Evolutionary conservation across 2,797 vertebrate genomes (phyloP).

Genomic region (Lagodon rhomboides): DNA sequence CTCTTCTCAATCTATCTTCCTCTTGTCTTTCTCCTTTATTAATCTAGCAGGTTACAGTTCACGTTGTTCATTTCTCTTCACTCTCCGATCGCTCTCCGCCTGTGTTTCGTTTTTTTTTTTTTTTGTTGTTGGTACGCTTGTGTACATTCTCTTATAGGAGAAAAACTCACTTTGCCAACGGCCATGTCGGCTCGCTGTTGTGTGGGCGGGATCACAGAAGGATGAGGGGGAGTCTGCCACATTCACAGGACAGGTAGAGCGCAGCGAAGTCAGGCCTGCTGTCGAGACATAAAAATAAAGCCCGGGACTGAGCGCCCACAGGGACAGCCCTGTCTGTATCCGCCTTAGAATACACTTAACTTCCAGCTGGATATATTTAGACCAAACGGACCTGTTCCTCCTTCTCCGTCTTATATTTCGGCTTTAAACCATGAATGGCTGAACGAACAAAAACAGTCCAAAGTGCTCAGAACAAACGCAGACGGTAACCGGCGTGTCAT

Average conservation of each 20-base stretch:
- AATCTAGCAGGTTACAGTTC: conserved; percentile 48
- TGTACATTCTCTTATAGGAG: conserved; percentile 40
- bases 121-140: not conserved
- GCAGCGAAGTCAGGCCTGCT: conserved; percentile 62
- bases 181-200: conserved; percentile 69
- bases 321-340: conserved; percentile 62
- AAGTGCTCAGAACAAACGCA: not conserved
- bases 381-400: conserved; percentile 41
- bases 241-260: conserved; percentile 73
- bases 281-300: conserved; percentile 65
- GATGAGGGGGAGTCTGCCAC: conserved; percentile 67
- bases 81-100: not conserved
- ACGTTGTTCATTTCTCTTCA: conserved; percentile 11
- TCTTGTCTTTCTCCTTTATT: conserved; percentile 34
- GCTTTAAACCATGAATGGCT: conserved; percentile 53
- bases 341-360: conserved; percentile 63
- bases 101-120: not conserved
- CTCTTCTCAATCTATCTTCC: not conserved
- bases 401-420: conserved; percentile 34
- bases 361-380: conserved; percentile 70
- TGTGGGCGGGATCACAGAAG: conserved; percentile 69
- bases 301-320: conserved; percentile 47
- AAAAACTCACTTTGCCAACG: conserved; percentile 68
- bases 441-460: conserved; percentile 11
- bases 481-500: not conserved